phyloP scores from a whole-genome alignment of 2,888 invertebrate genomes.

The Idaea biselata region DNA sequence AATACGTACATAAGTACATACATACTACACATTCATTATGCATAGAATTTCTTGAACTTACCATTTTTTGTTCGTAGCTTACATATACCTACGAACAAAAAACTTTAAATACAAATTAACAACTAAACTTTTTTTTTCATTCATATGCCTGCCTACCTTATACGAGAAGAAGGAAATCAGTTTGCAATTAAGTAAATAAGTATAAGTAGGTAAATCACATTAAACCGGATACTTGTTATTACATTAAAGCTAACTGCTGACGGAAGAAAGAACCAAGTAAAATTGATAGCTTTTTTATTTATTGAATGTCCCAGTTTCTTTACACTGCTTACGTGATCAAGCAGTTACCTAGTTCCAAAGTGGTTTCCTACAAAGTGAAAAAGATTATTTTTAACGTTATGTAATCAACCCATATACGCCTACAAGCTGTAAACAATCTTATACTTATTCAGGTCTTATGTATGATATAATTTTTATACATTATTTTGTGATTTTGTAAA shows the following conservation, averaged over 20 bases:
- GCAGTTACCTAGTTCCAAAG: constrained; percentile 19
- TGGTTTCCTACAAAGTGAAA: constrained; percentile 20
- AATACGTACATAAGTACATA: too few relatives aligned
- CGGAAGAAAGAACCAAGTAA: constrained; percentile 19
- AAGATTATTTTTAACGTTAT: constrained; percentile 18
- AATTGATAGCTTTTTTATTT: constrained; percentile 20
- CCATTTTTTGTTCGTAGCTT: too few relatives aligned
- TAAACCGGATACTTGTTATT: background rate
- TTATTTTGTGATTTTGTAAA: background rate
- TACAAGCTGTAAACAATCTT: background rate
- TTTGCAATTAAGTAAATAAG: background rate
- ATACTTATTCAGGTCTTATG: background rate
- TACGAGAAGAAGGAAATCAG: background rate
- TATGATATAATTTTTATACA: background rate
- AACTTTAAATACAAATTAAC: too few relatives aligned
- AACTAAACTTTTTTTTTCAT: background rate
- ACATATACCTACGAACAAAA: too few relatives aligned
- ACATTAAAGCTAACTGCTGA: constrained; percentile 6
- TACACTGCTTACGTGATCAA: constrained; percentile 29
- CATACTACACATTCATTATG: too few relatives aligned
- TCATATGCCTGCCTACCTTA: background rate
- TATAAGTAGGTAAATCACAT: background rate
- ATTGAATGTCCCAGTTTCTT: constrained; percentile 23
- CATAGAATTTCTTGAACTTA: too few relatives aligned
- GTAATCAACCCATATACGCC: constrained; percentile 4